phyloP scores from a whole-genome alignment of 2,888 invertebrate genomes.

The Trissoscelio sp. region DNA sequence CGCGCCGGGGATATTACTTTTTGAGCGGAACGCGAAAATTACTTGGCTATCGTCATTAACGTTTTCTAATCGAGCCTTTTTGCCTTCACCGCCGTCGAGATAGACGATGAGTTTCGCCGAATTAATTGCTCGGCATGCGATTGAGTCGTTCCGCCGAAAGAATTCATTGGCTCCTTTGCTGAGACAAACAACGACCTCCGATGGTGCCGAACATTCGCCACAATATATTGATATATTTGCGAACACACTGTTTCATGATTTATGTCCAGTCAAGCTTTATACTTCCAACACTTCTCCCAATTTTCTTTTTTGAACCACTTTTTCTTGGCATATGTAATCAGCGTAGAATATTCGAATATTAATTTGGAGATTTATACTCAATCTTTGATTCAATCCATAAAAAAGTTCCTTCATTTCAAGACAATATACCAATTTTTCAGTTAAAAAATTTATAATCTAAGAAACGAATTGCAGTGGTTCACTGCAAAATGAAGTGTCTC shows the following conservation, averaged over 20 bases:
- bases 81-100: conserved; percentile 62
- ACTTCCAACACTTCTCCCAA: no score
- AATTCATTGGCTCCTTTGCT: conserved; percentile 62
- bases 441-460: no score
- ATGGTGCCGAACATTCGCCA: conserved; percentile 4
- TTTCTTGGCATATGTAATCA: no score
- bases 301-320: no score
- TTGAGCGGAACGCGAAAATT: conserved; percentile 58
- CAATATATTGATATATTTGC: conserved; percentile 17
- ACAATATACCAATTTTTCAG: no score
- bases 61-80: conserved; percentile 66
- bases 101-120: conserved; percentile 72
- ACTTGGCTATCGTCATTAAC: conserved; percentile 57
- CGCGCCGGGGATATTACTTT: conserved; percentile 44
- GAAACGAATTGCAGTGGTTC: no score
- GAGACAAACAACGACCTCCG: conserved; percentile 51
- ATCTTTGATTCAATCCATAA: no score
- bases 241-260: background rate
- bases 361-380: no score
- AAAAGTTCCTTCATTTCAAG: no score
- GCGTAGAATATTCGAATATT: no score
- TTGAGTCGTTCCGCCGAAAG: conserved; percentile 73
- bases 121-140: conserved; percentile 73
- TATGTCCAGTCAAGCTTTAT: no score
- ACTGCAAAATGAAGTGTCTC: no score